These are phyloP conservation scores for Steinernema scapterisci DNA, from an alignment of 2,888 invertebrate genomes.

Conservation along the genomic window DNA sequence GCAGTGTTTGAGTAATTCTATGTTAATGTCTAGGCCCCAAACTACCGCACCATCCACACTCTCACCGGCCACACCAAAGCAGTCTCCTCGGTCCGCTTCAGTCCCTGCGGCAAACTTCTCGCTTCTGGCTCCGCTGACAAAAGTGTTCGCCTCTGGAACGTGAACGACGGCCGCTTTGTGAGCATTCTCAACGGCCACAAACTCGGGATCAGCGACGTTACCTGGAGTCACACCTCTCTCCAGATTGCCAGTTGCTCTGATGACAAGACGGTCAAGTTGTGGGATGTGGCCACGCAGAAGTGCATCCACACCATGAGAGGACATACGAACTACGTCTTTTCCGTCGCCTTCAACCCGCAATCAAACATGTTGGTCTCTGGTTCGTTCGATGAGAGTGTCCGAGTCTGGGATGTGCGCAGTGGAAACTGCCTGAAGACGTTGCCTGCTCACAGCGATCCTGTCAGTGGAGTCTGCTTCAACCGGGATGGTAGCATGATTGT, in stretches of 20 bases:
- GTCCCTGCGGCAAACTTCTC: slow-evolving; percentile 57
- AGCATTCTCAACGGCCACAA: slow-evolving; percentile 78
- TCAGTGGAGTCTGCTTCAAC: slow-evolving; percentile 79
- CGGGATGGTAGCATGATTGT: slow-evolving; percentile 94
- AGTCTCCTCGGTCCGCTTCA: slow-evolving; percentile 78
- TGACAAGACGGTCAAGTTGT: slow-evolving; percentile 84
- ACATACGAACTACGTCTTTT: slow-evolving; percentile 99
- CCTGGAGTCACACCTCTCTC: slow-evolving; percentile 96
- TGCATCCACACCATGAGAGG: slow-evolving; percentile 97
- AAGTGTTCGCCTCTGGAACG: slow-evolving; percentile 60
- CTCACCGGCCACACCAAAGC: slow-evolving; percentile 91
- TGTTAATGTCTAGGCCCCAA: background rate
- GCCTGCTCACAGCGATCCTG: slow-evolving; percentile 98
- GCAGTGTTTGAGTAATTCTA: too few species aligned
- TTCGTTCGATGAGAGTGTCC: slow-evolving; percentile 97
- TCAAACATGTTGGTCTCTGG: slow-evolving; percentile 98
- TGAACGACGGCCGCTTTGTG: slow-evolving; percentile 87
- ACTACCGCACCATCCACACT: background rate
- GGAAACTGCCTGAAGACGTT: slow-evolving; percentile 96
- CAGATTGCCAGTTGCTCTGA: slow-evolving; percentile 90
- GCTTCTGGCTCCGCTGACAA: slow-evolving; percentile 64
- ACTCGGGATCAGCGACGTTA: slow-evolving; percentile 96
- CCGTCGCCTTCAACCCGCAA: slow-evolving; percentile 99
- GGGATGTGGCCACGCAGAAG: slow-evolving; percentile 72
- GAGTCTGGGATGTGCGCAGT: slow-evolving; percentile 94